Evolutionary conservation across 2,888 invertebrate species (phyloP).

Genomic region (Perdita meconis): DNA sequence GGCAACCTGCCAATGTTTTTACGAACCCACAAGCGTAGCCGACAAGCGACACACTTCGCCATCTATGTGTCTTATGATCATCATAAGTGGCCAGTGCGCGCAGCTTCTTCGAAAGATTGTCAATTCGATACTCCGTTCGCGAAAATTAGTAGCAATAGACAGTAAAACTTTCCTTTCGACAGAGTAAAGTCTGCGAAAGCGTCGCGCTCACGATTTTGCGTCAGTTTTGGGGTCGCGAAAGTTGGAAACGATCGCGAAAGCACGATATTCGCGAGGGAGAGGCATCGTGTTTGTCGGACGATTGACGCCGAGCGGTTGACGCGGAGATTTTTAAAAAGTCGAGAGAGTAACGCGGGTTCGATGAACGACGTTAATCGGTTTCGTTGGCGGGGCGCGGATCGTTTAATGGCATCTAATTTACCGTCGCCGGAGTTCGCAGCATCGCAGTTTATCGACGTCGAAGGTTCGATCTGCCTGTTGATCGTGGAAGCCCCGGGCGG

Average conservation of each 20-base stretch:
- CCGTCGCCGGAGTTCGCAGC: constrained; percentile 16
- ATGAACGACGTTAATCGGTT: constrained; percentile 12
- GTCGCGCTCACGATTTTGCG: background rate
- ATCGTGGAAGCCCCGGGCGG: constrained; percentile 28
- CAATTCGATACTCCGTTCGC: background rate
- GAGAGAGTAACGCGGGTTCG: background rate
- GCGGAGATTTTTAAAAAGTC: constrained; percentile 22
- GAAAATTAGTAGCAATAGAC: background rate
- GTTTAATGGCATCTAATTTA: constrained; percentile 42
- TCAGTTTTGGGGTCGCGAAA: background rate
- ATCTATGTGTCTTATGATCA: constrained; percentile 6
- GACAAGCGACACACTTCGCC: constrained; percentile 1
- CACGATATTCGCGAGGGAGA: constrained; percentile 2
- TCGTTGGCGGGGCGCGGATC: constrained; percentile 21
- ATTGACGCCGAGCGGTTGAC: background rate
- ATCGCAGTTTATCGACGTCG: constrained; percentile 43
- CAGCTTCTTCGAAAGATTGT: background rate
- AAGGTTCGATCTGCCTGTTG: constrained; percentile 49
- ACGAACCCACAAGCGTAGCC: background rate
- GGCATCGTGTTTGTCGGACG: constrained; percentile 5
- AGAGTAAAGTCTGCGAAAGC: background rate
- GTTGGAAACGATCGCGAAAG: background rate
- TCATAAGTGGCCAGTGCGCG: background rate
- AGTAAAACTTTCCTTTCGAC: background rate
- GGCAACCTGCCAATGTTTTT: background rate